Evolutionary conservation across 2,888 invertebrate species (phyloP).

Genomic region (Cryptocephalus primarius): DNA sequence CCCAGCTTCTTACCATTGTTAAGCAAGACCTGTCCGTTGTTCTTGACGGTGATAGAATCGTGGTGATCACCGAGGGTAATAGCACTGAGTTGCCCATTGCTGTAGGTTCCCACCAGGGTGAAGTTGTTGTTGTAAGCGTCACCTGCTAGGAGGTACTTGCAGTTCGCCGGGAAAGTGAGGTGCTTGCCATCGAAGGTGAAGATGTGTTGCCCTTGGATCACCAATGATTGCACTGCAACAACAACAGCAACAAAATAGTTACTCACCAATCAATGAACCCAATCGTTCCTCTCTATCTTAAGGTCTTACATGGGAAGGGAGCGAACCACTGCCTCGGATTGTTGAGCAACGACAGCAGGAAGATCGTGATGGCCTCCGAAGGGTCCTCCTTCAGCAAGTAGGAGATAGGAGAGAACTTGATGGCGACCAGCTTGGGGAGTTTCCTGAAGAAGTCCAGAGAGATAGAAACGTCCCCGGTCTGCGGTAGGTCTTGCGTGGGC

Average conservation of each 20-base stretch:
- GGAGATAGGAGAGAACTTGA: slow-evolving; percentile 50
- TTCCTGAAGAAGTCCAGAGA: slow-evolving; percentile 29
- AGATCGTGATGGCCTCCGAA: slow-evolving; percentile 35
- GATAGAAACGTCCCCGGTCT: slow-evolving; percentile 3
- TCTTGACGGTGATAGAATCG: slow-evolving; percentile 45
- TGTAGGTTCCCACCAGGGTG: slow-evolving; percentile 62
- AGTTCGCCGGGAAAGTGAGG: slow-evolving; percentile 67
- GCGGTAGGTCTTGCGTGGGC: slow-evolving; percentile 6
- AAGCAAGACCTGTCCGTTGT: slow-evolving; percentile 47
- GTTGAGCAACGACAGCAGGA: slow-evolving; percentile 42
- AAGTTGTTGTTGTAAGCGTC: slow-evolving; percentile 83
- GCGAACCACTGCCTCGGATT: slow-evolving; percentile 49
- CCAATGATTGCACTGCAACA: slow-evolving; percentile 51
- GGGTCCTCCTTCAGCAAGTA: slow-evolving; percentile 47
- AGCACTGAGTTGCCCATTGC: slow-evolving; percentile 55
- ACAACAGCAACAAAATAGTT: not conserved
- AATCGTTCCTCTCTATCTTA: not conserved
- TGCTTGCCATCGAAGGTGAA: slow-evolving; percentile 83
- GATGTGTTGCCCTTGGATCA: slow-evolving; percentile 73
- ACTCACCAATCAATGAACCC: not conserved
- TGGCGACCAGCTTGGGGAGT: slow-evolving; percentile 45
- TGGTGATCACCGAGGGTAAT: slow-evolving; percentile 59
- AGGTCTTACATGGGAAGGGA: slow-evolving; percentile 54
- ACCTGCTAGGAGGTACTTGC: slow-evolving; percentile 74
- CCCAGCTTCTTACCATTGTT: slow-evolving; percentile 43